Evolutionary conservation across 1,140 invertebrate genomes (phyloP).

Genomic region (Eriocheir sinensis): DNA sequence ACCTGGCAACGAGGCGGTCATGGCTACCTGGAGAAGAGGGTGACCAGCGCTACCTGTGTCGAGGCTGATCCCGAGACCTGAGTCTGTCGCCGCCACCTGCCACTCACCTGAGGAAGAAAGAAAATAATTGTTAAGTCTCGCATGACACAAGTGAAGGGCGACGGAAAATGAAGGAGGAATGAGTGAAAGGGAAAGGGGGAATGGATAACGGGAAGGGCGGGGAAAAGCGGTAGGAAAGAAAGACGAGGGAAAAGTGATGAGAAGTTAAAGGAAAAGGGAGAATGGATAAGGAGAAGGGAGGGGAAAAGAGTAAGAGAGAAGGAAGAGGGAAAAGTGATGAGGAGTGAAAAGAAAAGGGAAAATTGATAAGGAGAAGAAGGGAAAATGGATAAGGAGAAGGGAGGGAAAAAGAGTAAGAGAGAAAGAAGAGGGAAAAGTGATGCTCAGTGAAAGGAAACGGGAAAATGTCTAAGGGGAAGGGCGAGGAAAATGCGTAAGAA

Average conservation of each 20-base stretch:
- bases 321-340: not conserved
- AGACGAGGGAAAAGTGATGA: too few relatives aligned
- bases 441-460: not conserved
- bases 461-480: not conserved
- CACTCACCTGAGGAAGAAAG: constrained; percentile 37
- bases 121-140: not conserved
- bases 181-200: not conserved
- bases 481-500: too few relatives aligned
- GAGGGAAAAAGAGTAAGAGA: not conserved
- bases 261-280: not conserved
- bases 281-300: not conserved
- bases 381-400: not conserved
- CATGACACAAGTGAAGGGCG: not conserved
- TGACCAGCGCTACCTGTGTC: not conserved
- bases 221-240: too few relatives aligned
- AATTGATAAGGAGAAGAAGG: too few relatives aligned
- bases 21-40: not conserved
- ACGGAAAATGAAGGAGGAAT: too few relatives aligned
- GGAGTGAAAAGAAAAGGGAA: not conserved
- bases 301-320: not conserved
- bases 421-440: not conserved
- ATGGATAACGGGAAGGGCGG: too few relatives aligned
- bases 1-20: not conserved
- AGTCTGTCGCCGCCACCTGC: not conserved
- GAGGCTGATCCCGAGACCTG: not conserved